Conservation (phyloP, 2,888 invertebrate species). For the Heliconius hortense region DNA sequence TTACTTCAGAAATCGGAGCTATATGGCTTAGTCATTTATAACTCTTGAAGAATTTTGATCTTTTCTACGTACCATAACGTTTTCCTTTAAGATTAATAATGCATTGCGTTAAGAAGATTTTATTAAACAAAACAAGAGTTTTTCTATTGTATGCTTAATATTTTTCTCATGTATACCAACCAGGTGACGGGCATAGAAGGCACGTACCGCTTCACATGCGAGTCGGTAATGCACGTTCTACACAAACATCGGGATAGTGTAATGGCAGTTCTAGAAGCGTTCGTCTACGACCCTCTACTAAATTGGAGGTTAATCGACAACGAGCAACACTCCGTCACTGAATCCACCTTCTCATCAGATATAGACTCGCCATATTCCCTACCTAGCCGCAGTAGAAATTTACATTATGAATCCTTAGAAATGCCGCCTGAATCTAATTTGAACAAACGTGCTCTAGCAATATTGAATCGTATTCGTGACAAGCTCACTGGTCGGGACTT, state of each 20-base stretch:
- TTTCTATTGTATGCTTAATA: background rate
- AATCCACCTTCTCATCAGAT: slow-evolving; percentile 71
- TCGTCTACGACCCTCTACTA: slow-evolving; percentile 98
- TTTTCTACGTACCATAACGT: too few relatives aligned
- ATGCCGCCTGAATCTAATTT: slow-evolving; percentile 87
- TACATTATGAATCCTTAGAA: slow-evolving; percentile 71
- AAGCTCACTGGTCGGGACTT: slow-evolving; percentile 98
- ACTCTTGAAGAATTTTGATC: too few relatives aligned
- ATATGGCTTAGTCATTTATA: too few relatives aligned
- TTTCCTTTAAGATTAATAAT: too few relatives aligned
- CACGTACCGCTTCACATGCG: slow-evolving; percentile 97
- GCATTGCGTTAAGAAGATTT: background rate
- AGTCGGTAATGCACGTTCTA: slow-evolving; percentile 98
- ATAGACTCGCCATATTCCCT: slow-evolving; percentile 68
- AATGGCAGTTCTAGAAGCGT: slow-evolving; percentile 99
- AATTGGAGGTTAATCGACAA: slow-evolving; percentile 96
- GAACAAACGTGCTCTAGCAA: slow-evolving; percentile 95
- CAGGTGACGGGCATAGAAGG: slow-evolving; percentile 98
- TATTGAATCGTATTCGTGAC: slow-evolving; percentile 95
- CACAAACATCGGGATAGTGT: slow-evolving; percentile 98
- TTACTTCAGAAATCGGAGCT: too few relatives aligned
- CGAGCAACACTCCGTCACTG: slow-evolving; percentile 68
- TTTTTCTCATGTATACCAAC: slow-evolving; percentile 40
- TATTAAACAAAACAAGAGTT: background rate
- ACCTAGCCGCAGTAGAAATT: slow-evolving; percentile 67